A percentile compares a stretch with the other conserved stretches of the same genome.
phyloP scores from a whole-genome alignment of 2,113 vertebrate species.

The Phoenicopterus ruber region DNA sequence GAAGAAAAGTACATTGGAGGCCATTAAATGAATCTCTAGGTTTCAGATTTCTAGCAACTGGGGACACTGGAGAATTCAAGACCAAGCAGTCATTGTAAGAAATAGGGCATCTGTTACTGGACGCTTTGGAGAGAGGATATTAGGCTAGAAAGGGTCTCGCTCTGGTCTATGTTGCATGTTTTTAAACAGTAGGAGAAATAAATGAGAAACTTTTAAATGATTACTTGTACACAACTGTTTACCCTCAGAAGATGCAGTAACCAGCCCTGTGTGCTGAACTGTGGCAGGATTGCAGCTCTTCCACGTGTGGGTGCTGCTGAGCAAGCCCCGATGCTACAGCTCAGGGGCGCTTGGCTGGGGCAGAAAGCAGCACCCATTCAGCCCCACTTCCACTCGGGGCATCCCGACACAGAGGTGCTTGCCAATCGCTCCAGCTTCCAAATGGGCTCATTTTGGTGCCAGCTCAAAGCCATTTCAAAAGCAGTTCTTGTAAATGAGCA shows the following conservation, averaged over 20 bases:
- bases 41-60: not conserved
- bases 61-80: not conserved
- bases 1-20: not conserved
- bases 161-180: not conserved
- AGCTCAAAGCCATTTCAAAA: not conserved
- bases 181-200: not conserved
- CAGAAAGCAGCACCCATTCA: not conserved
- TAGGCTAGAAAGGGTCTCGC: not conserved
- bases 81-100: not conserved
- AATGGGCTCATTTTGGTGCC: not conserved
- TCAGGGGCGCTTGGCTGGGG: not conserved
- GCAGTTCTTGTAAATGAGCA: not conserved
- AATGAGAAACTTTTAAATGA: not conserved
- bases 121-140: not conserved
- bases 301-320: not conserved
- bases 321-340: fast-evolving
- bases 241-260: not conserved
- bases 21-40: not conserved
- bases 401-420: not conserved
- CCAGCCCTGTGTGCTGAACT: not conserved
- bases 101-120: not conserved
- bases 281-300: not conserved
- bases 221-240: not conserved
- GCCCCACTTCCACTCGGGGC: not conserved
- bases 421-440: not conserved